phyloP scores from a whole-genome alignment of 2,113 vertebrate species.

The Limnothrissa miodon region DNA sequence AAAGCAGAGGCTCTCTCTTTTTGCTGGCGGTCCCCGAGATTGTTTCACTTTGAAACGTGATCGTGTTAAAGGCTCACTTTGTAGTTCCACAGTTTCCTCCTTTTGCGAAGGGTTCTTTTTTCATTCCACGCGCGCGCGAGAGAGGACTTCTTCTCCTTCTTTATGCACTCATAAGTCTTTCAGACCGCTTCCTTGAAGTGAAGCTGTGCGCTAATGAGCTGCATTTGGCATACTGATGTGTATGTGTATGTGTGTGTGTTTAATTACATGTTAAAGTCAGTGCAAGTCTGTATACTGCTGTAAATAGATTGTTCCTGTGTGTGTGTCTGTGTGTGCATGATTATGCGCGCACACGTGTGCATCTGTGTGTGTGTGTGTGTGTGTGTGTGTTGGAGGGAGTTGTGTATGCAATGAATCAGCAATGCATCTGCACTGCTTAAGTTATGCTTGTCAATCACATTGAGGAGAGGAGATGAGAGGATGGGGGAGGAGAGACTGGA shows the following conservation, averaged over 20 bases:
- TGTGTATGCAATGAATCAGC: neutral
- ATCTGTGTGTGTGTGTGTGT: neutral
- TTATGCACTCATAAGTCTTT: neutral
- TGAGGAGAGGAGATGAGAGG: neutral
- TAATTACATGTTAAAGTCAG: neutral
- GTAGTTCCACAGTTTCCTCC: conserved; percentile 13
- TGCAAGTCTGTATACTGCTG: neutral
- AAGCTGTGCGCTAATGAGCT: neutral
- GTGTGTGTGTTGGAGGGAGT: conserved; percentile 10
- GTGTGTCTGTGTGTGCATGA: neutral
- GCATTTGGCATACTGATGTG: neutral
- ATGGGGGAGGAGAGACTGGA: neutral
- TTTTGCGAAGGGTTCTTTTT: neutral
- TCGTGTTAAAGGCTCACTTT: conserved; percentile 24
- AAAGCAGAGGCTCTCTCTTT: neutral
- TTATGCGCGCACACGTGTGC: neutral
- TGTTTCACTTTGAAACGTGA: conserved; percentile 39
- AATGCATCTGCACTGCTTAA: conserved; percentile 20
- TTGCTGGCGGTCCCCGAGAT: neutral
- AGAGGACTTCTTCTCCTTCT: neutral
- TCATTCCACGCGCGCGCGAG: neutral
- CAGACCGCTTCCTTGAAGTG: conserved; percentile 13
- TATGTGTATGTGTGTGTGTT: neutral
- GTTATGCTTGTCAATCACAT: neutral
- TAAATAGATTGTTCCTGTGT: too few species aligned